Conservation (phyloP, 30 jellyfish, hydroid and myxozoan genomes). For the Pelagia noctiluca region DNA sequence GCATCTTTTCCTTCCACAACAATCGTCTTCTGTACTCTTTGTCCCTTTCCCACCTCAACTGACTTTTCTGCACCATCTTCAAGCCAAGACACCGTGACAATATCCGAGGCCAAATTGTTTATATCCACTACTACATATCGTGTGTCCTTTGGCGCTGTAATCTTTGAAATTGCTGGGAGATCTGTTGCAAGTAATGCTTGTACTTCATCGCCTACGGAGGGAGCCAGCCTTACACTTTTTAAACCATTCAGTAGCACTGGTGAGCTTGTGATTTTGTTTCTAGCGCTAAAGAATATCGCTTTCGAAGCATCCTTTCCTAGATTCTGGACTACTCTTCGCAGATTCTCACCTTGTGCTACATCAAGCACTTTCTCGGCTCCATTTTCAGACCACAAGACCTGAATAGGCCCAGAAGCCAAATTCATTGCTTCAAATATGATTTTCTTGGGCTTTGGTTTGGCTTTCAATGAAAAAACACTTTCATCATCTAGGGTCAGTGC, state of each 20-base stretch:
- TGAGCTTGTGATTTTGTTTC: neutral
- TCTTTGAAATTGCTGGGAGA: no score
- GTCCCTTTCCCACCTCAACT: slow-evolving; percentile 11
- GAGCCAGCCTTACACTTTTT: neutral
- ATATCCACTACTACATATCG: slow-evolving; percentile 1
- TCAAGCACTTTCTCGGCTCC: neutral
- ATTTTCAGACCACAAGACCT: slow-evolving; percentile 46
- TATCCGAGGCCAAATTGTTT: slow-evolving; percentile 5
- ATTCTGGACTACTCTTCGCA: neutral
- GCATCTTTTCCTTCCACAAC: neutral
- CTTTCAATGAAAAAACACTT: no score
- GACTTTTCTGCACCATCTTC: neutral
- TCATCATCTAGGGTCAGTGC: no score
- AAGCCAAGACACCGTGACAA: slow-evolving; percentile 1
- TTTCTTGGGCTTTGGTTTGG: no score
- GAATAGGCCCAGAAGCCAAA: slow-evolving; percentile 7
- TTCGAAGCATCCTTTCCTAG: slow-evolving; percentile 1
- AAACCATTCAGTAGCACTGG: slow-evolving; percentile 14
- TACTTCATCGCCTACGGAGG: no score
- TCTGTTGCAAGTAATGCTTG: no score
- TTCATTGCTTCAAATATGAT: neutral
- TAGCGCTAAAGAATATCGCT: neutral
- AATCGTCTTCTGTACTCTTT: neutral
- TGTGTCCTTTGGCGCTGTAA: no score
- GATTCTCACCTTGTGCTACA: slow-evolving; percentile 23